phyloP scores from a whole-genome alignment of 64 coral and sea anemone species.

The Stichodactyla mertensii region DNA sequence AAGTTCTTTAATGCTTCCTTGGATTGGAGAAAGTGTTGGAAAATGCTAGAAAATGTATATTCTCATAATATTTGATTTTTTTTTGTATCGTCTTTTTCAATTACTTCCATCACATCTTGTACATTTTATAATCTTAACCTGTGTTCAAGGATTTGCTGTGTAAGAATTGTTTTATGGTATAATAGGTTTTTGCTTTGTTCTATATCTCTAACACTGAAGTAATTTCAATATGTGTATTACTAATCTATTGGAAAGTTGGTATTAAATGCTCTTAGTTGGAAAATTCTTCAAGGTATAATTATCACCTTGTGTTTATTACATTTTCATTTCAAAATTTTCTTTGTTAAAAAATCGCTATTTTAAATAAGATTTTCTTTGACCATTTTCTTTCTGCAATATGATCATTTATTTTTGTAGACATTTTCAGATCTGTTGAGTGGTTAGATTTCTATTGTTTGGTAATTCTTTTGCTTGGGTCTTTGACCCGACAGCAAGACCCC shows the following conservation, averaged over 20 bases:
- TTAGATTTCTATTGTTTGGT: conserved; percentile 22
- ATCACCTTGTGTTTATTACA: background rate
- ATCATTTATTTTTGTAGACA: conserved; percentile 16
- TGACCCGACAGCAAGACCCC: conserved; percentile 18
- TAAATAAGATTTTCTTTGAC: background rate
- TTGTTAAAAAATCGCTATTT: background rate
- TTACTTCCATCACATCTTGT: background rate
- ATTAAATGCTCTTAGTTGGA: background rate
- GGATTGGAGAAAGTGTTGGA: background rate
- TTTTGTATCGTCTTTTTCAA: background rate
- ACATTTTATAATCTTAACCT: background rate
- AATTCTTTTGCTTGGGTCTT: conserved; percentile 14
- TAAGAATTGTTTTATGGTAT: background rate
- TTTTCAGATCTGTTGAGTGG: background rate
- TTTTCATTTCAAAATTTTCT: background rate
- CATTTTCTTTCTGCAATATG: background rate
- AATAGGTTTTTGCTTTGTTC: background rate
- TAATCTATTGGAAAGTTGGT: background rate
- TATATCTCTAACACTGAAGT: background rate
- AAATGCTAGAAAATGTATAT: background rate
- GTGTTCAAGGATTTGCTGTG: background rate
- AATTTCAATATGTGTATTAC: background rate
- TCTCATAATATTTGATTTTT: background rate
- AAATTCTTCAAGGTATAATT: background rate
- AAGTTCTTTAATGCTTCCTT: conserved; percentile 11